These are phyloP conservation scores for Eucera pruinosa DNA, from an alignment of 2,888 invertebrate genomes.

Conservation along the genomic window DNA sequence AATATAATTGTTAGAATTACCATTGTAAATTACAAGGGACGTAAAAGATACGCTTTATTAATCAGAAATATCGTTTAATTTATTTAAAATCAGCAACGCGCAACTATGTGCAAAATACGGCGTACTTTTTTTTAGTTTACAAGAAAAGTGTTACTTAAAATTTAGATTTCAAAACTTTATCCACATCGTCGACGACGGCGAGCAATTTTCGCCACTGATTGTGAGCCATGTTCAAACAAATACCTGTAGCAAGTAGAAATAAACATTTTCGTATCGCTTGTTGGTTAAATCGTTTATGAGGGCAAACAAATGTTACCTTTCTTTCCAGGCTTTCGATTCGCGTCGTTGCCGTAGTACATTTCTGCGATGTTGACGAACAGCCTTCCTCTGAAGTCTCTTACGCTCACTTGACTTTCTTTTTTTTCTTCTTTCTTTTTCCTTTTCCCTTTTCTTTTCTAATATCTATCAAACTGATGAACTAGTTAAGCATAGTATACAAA, in stretches of 20 bases:
- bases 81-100: neutral
- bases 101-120: neutral
- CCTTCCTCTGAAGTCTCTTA: constrained; percentile 94
- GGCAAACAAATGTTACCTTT: constrained; percentile 88
- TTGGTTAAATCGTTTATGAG: neutral
- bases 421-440: no score
- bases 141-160: constrained; percentile 61
- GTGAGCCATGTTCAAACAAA: constrained; percentile 89
- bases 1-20: no score
- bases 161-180: constrained; percentile 86
- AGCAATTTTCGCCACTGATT: constrained; percentile 93
- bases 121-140: neutral
- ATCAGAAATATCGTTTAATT: neutral
- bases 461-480: no score
- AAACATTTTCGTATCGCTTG: neutral
- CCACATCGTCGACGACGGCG: constrained; percentile 88
- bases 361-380: constrained; percentile 95
- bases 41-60: constrained; percentile 22
- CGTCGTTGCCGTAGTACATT: constrained; percentile 90
- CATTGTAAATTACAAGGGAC: no score
- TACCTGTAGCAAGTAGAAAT: constrained; percentile 85
- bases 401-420: constrained; percentile 91
- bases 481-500: no score
- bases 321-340: constrained; percentile 93
- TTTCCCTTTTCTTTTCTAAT: no score